phyloP scores from a whole-genome alignment of 1,140 invertebrate genomes.

The Xylocopa sonorina region DNA sequence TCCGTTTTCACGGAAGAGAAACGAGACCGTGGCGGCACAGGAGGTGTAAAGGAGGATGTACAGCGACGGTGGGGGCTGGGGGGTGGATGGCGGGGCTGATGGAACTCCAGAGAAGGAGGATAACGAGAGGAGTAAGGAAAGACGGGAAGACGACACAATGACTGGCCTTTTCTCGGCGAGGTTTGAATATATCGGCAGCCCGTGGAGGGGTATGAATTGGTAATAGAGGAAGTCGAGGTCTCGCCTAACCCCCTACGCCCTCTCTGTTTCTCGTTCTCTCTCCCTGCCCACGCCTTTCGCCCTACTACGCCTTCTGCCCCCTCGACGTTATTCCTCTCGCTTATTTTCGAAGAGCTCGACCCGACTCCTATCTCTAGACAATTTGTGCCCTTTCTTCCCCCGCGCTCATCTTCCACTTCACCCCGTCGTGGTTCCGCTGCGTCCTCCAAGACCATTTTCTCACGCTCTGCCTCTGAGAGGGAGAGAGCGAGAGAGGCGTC shows the following conservation, averaged over 20 bases:
- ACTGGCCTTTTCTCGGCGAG: constrained; percentile 68
- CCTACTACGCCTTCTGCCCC: constrained; percentile 3
- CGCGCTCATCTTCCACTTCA: constrained; percentile 25
- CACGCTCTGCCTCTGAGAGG: constrained; percentile 51
- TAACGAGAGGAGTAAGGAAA: constrained; percentile 65
- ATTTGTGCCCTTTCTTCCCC: constrained; percentile 55
- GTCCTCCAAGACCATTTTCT: constrained; percentile 54
- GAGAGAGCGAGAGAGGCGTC: constrained; percentile 22
- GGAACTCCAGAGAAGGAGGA: constrained; percentile 30
- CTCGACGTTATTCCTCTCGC: constrained; percentile 21
- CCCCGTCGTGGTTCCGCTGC: constrained; percentile 21
- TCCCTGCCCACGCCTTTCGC: neutral
- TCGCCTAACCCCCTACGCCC: constrained; percentile 35
- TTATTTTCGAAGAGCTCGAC: constrained; percentile 65
- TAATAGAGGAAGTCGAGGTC: constrained; percentile 70
- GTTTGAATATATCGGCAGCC: constrained; percentile 69
- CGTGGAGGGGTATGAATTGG: constrained; percentile 68
- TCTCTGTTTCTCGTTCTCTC: neutral
- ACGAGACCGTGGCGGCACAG: constrained; percentile 52
- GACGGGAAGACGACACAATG: constrained; percentile 67
- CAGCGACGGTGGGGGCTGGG: neutral
- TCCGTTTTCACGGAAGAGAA: constrained; percentile 58
- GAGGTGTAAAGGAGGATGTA: constrained; percentile 54
- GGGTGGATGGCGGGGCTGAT: no score
- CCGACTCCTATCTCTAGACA: constrained; percentile 65